Evolutionary conservation across 2,113 vertebrate species (phyloP).

Genomic region (Cryptomyrus ogoouensis): DNA sequence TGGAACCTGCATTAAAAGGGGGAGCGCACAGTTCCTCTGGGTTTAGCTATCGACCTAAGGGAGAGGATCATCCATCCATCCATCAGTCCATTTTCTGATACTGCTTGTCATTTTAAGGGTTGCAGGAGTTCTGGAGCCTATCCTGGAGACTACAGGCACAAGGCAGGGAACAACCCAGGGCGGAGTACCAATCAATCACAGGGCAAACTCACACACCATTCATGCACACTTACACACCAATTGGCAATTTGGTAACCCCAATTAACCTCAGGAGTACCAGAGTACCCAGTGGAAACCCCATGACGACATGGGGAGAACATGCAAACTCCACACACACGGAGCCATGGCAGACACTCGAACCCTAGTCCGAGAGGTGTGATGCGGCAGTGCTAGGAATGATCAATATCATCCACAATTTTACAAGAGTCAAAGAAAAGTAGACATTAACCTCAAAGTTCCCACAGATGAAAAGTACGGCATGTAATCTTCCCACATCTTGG

Average conservation of each 20-base stretch:
- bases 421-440: neutral
- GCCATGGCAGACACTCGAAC: neutral
- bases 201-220: neutral
- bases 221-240: too few species aligned
- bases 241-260: neutral
- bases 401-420: neutral
- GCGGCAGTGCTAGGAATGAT: neutral
- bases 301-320: neutral
- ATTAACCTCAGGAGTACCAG: neutral
- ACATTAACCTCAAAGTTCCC: neutral
- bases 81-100: neutral
- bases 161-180: neutral
- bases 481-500: neutral
- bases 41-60: neutral
- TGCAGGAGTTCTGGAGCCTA: neutral
- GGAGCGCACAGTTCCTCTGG: neutral
- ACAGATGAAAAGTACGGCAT: neutral
- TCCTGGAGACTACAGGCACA: neutral
- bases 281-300: neutral
- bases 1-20: neutral
- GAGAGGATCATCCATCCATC: neutral
- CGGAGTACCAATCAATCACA: neutral
- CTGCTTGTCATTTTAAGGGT: neutral
- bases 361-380: neutral
- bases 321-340: neutral